Percentiles rank a stretch among this genome's conserved stretches.
Evolutionary conservation across 2,797 vertebrate genomes (phyloP).

Genomic region (Pseudochirops cupreus): DNA sequence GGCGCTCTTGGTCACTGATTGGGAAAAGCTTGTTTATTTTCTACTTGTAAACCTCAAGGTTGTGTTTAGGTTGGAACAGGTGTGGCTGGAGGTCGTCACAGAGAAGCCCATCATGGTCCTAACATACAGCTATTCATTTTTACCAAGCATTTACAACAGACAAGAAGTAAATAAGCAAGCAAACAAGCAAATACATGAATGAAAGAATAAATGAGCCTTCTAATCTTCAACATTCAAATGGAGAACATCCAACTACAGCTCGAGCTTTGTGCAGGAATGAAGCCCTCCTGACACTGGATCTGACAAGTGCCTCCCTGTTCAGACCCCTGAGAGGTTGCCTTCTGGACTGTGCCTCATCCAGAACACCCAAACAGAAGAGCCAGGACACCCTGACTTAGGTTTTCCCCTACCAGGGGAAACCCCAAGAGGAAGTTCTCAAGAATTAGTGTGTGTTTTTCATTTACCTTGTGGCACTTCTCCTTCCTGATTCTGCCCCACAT

Average conservation of each 20-base stretch:
- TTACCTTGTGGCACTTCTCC: background rate
- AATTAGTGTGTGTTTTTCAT: background rate
- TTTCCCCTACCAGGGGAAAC: background rate
- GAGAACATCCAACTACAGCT: background rate
- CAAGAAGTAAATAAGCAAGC: too few species aligned
- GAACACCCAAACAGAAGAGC: background rate
- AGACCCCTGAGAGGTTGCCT: background rate
- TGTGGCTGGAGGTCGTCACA: background rate
- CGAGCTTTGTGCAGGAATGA: background rate
- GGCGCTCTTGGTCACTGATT: background rate
- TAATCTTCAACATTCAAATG: background rate
- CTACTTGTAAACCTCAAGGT: background rate
- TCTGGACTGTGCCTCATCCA: background rate
- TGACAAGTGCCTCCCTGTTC: background rate
- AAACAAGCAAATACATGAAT: background rate
- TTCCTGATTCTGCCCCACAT: background rate
- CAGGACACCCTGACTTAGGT: background rate
- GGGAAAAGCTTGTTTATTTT: background rate
- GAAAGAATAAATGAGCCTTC: background rate
- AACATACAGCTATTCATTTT: background rate
- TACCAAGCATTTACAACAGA: background rate
- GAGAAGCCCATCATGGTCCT: background rate
- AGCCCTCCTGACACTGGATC: background rate
- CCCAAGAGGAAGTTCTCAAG: background rate
- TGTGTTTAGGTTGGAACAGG: too few species aligned